Conservation (phyloP, 30 jellyfish, hydroid and myxozoan genomes). For the Aurelia sp. region DNA sequence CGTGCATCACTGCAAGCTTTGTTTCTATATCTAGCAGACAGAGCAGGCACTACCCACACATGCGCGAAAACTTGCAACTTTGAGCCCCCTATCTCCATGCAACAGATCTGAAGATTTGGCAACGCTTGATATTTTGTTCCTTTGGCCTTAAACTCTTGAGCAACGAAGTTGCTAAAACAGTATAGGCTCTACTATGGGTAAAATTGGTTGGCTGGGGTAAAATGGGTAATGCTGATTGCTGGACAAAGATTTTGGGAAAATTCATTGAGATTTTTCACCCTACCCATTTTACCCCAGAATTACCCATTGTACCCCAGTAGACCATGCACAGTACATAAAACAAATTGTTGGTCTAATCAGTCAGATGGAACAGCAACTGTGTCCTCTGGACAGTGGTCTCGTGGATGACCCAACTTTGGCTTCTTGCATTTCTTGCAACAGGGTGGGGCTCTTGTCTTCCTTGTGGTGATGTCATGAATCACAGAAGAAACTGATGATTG, state of each 20-base stretch:
- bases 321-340: neutral
- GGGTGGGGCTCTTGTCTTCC: slow-evolving; percentile 29
- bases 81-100: too few relatives aligned
- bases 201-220: too few relatives aligned
- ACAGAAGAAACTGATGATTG: neutral
- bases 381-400: slow-evolving; percentile 32
- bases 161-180: neutral
- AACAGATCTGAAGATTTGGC: too few relatives aligned
- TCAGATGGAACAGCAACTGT: slow-evolving; percentile 2
- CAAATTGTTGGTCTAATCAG: neutral
- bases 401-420: slow-evolving; percentile 49
- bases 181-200: too few relatives aligned
- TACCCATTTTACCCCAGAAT: too few relatives aligned
- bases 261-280: too few relatives aligned
- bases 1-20: slow-evolving; percentile 17
- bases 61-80: too few relatives aligned
- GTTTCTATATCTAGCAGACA: neutral
- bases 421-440: slow-evolving; percentile 18
- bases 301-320: neutral
- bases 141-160: neutral
- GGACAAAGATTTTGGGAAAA: too few relatives aligned
- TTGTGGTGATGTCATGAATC: neutral
- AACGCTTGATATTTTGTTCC: too few relatives aligned
- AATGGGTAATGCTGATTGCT: too few relatives aligned
- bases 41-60: too few relatives aligned